These are phyloP conservation scores for Ylistrum balloti DNA, from an alignment of 1,140 invertebrate species.

Conservation along the genomic window DNA sequence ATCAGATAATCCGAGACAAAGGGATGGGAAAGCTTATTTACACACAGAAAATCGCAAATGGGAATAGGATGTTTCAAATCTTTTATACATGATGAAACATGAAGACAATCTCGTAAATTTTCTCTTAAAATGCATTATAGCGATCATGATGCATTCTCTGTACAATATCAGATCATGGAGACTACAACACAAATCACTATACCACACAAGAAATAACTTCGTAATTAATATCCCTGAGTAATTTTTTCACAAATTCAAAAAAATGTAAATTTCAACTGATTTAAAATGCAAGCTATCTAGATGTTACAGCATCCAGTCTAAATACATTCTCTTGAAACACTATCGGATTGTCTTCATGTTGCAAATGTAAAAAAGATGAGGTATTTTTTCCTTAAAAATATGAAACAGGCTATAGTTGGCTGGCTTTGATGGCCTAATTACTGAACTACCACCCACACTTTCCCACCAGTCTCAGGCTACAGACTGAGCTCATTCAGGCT, in stretches of 20 bases:
- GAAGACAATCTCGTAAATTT: too few species aligned
- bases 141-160: too few species aligned
- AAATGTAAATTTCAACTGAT: neutral
- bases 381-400: neutral
- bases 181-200: neutral
- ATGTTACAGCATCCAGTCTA: neutral
- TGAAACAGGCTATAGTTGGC: conserved; percentile 31
- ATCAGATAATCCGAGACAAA: too few species aligned
- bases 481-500: conserved; percentile 37
- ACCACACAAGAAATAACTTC: neutral
- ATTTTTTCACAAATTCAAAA: neutral
- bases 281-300: neutral
- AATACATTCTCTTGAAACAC: neutral
- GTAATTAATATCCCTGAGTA: neutral
- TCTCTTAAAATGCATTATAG: too few species aligned
- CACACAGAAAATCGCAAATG: too few species aligned
- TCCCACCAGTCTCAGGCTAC: conserved; percentile 36
- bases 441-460: conserved; percentile 25
- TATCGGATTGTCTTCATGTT: neutral
- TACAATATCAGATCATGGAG: too few species aligned
- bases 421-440: conserved; percentile 38
- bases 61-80: too few species aligned
- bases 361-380: neutral
- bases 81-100: too few species aligned
- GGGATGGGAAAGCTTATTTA: too few species aligned